A percentile compares a stretch with the other conserved stretches of the same genome.
Evolutionary conservation across 2,797 vertebrate genomes (phyloP).

Genomic region (Tauraco hartlaubi): DNA sequence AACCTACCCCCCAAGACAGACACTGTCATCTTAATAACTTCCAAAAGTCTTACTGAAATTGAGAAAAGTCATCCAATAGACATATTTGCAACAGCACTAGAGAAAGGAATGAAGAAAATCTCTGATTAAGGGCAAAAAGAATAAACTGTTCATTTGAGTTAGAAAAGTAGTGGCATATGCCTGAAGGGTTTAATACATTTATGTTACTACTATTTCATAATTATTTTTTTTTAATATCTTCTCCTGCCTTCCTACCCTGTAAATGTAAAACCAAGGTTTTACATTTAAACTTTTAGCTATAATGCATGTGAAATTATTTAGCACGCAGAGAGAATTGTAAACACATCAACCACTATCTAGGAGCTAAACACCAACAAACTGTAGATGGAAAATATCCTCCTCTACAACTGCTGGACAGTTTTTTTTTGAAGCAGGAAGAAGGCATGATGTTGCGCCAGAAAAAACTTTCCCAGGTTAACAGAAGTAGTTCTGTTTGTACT

Average conservation of each 20-base stretch:
- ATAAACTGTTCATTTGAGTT: background rate
- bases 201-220: background rate
- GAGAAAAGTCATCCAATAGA: background rate
- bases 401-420: background rate
- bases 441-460: background rate
- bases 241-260: background rate
- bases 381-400: background rate
- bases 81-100: background rate
- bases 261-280: background rate
- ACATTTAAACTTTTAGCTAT: background rate
- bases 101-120: background rate
- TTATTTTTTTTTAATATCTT: background rate
- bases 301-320: no score
- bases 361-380: background rate
- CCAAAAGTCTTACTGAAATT: background rate
- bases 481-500: constrained; percentile 31
- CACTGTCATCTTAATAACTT: background rate
- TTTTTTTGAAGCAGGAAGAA: background rate
- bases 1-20: background rate
- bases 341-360: background rate
- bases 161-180: background rate
- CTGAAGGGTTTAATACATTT: background rate
- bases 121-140: background rate
- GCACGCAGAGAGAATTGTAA: background rate
- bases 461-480: background rate